Evolutionary conservation across 2,888 invertebrate genomes (phyloP).

Genomic region (Mimachlamys varia): DNA sequence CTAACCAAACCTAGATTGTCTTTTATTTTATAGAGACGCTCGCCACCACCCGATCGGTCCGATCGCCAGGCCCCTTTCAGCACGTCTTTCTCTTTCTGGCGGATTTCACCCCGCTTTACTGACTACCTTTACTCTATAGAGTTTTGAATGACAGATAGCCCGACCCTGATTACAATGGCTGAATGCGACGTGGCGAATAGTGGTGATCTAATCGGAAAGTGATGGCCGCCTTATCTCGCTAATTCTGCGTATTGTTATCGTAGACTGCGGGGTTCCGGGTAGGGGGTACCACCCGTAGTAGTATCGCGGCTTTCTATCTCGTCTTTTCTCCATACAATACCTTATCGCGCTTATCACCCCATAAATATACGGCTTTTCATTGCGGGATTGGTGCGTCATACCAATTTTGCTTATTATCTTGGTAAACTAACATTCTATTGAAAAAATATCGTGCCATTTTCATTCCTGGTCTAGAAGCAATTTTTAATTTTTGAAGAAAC

Average conservation of each 20-base stretch:
- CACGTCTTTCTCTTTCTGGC: neutral
- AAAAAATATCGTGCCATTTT: neutral
- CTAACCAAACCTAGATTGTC: conserved; percentile 43
- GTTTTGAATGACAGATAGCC: conserved; percentile 26
- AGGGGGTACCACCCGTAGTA: conserved; percentile 28
- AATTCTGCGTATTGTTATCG: conserved; percentile 26
- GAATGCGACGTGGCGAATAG: conserved; percentile 33
- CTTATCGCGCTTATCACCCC: conserved; percentile 1
- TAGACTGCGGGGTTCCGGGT: neutral
- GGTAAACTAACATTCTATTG: neutral
- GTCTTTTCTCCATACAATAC: neutral
- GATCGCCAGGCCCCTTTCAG: conserved; percentile 17
- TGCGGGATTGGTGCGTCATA: neutral
- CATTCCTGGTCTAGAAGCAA: neutral
- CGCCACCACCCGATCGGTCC: conserved; percentile 26
- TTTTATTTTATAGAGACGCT: conserved; percentile 36
- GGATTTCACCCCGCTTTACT: conserved; percentile 7
- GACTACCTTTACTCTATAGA: neutral
- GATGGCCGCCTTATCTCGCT: conserved; percentile 23
- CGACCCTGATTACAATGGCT: conserved; percentile 10
- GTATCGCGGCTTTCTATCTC: conserved; percentile 16
- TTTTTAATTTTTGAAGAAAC: neutral
- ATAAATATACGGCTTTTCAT: neutral
- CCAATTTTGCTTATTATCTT: conserved; percentile 34
- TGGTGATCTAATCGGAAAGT: conserved; percentile 24